phyloP scores from a whole-genome alignment of 2,797 vertebrate genomes.

The Halcyon badia region DNA sequence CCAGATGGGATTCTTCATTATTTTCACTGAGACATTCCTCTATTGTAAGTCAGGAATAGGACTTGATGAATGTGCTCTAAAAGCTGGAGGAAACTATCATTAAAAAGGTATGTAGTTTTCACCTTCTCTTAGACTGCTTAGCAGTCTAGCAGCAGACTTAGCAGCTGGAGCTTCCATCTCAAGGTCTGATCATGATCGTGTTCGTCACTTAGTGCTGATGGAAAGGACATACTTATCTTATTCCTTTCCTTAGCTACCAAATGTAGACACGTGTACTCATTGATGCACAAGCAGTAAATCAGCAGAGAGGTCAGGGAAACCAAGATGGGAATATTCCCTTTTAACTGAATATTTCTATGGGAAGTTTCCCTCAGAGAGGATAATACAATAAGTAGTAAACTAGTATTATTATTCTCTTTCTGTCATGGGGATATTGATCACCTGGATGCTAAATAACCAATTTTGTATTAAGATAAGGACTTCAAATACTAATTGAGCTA shows the following conservation, averaged over 20 bases:
- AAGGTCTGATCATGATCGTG: not conserved
- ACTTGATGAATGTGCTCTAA: not conserved
- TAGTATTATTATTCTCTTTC: not conserved
- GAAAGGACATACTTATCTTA: not conserved
- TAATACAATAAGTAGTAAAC: not conserved
- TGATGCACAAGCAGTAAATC: not conserved
- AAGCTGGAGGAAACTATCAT: not conserved
- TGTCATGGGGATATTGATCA: not conserved
- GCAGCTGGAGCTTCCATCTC: not conserved
- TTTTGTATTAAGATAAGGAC: not conserved
- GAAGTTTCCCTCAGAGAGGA: not conserved
- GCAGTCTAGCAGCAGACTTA: not conserved
- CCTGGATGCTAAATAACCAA: slow-evolving; percentile 13
- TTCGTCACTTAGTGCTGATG: not conserved
- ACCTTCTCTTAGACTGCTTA: not conserved
- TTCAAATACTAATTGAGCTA: slow-evolving; percentile 2
- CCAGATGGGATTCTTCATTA: not conserved
- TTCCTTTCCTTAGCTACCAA: not conserved
- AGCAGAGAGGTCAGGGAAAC: not conserved
- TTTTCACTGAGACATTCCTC: not conserved
- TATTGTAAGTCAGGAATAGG: not conserved
- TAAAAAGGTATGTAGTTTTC: not conserved
- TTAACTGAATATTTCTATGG: not conserved
- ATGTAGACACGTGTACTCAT: not conserved
- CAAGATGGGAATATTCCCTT: not conserved